A percentile compares a stretch with the other conserved stretches of the same genome.
phyloP scores from a whole-genome alignment of 92 coral and sea anemone genomes.

The Ricordea florida region DNA sequence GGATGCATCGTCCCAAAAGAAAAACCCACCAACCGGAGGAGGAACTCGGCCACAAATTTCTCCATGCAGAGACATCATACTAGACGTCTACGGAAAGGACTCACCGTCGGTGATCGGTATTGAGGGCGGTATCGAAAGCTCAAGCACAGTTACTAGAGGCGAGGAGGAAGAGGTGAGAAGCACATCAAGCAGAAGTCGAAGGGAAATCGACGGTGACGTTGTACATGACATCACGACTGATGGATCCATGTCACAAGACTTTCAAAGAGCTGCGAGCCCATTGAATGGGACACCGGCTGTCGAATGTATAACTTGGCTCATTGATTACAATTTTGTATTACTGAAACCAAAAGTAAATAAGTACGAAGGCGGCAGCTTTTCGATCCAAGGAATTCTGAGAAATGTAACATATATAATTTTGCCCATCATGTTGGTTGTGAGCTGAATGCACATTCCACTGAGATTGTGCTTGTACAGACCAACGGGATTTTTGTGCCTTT shows the following conservation, averaged over 20 bases:
- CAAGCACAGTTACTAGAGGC: neutral
- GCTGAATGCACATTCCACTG: neutral
- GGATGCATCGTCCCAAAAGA: neutral
- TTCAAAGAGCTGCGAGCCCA: neutral
- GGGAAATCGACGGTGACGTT: neutral
- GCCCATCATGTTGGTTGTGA: neutral
- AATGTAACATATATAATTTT: too few species aligned
- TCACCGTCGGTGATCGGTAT: conserved; percentile 4
- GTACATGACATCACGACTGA: neutral
- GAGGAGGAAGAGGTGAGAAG: neutral
- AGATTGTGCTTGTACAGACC: neutral
- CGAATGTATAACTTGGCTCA: too few species aligned
- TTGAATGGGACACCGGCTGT: too few species aligned
- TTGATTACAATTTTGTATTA: too few species aligned
- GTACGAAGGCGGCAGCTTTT: too few species aligned
- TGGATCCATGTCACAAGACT: neutral
- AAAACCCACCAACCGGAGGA: neutral
- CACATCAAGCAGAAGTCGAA: too few species aligned
- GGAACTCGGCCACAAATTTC: neutral
- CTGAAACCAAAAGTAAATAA: too few species aligned
- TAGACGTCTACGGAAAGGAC: neutral
- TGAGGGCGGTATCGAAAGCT: neutral
- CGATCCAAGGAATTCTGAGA: too few species aligned
- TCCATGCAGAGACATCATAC: conserved; percentile 4
- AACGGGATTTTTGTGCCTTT: neutral